phyloP scores from a whole-genome alignment of 2,888 invertebrate genomes.

The Hirtodrosophila trivittata region DNA sequence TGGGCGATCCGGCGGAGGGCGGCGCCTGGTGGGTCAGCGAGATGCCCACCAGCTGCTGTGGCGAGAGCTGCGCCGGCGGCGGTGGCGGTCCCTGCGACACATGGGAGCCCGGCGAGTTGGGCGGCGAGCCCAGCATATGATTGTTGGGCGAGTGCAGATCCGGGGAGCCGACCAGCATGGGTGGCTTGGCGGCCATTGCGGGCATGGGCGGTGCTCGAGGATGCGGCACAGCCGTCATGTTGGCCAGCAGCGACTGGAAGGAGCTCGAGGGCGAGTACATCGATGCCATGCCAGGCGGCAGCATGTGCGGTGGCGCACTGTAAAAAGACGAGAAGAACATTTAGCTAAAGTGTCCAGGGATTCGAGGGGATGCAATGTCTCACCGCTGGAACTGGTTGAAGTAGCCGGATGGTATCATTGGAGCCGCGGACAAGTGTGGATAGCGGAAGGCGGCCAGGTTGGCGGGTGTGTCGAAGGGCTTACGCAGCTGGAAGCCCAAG shows the following conservation, averaged over 20 bases:
- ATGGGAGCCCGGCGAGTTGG: constrained; percentile 79
- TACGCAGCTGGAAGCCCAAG: constrained; percentile 90
- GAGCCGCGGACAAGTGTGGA: constrained; percentile 85
- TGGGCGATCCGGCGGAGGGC: constrained; percentile 55
- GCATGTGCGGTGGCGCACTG: constrained; percentile 87
- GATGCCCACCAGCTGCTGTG: constrained; percentile 85
- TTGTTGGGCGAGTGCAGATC: constrained; percentile 80
- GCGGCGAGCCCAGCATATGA: constrained; percentile 81
- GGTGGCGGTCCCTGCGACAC: constrained; percentile 81
- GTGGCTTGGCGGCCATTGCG: constrained; percentile 55
- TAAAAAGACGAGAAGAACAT: constrained; percentile 72
- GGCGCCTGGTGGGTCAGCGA: constrained; percentile 83
- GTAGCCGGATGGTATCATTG: constrained; percentile 86
- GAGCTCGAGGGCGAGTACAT: constrained; percentile 87
- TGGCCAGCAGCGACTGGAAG: constrained; percentile 91
- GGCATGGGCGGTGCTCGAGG: constrained; percentile 66
- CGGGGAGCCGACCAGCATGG: constrained; percentile 78
- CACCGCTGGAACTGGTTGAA: constrained; percentile 85
- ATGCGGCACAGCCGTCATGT: constrained; percentile 86
- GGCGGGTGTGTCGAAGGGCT: constrained; percentile 88
- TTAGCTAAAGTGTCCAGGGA: constrained; percentile 2
- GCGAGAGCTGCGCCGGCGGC: constrained; percentile 88
- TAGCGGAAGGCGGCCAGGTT: constrained; percentile 90
- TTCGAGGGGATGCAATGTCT: constrained; percentile 23
- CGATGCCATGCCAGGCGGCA: constrained; percentile 86